A percentile compares a stretch with the other conserved stretches of the same genome.
phyloP scores from a whole-genome alignment of 2,113 vertebrate genomes.

The Sinocyclocheilus anshuiensis region DNA sequence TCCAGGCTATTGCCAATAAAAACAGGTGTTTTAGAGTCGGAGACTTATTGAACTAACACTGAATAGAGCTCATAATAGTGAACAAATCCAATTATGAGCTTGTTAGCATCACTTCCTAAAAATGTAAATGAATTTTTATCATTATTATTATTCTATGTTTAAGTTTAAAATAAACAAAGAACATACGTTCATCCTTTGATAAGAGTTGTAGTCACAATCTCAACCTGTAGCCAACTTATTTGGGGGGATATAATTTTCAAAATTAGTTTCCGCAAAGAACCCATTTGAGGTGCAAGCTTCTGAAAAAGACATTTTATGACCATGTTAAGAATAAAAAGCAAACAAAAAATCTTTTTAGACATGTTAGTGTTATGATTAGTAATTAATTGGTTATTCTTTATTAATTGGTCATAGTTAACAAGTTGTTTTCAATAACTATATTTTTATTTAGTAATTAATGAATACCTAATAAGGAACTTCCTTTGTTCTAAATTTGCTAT shows the following conservation, averaged over 20 bases:
- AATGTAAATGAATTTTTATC: background rate
- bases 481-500: too few species aligned
- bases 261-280: too few species aligned
- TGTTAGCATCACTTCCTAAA: slow-evolving; percentile 6
- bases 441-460: too few species aligned
- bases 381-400: too few species aligned
- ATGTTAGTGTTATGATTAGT: too few species aligned
- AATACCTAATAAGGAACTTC: too few species aligned
- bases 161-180: background rate
- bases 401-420: too few species aligned
- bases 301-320: too few species aligned
- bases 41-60: background rate
- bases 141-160: background rate
- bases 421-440: too few species aligned
- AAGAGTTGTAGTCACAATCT: background rate
- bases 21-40: background rate
- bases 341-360: too few species aligned
- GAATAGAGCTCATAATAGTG: background rate
- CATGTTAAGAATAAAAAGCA: too few species aligned
- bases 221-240: background rate
- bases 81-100: background rate
- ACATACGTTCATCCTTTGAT: background rate
- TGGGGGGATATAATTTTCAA: background rate
- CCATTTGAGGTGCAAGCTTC: too few species aligned
- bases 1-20: background rate